A percentile compares a stretch with the other conserved stretches of the same genome.
These are phyloP conservation scores for Cebus imitator DNA, from an alignment of 2,113 vertebrate genomes.

Conservation along the genomic window DNA sequence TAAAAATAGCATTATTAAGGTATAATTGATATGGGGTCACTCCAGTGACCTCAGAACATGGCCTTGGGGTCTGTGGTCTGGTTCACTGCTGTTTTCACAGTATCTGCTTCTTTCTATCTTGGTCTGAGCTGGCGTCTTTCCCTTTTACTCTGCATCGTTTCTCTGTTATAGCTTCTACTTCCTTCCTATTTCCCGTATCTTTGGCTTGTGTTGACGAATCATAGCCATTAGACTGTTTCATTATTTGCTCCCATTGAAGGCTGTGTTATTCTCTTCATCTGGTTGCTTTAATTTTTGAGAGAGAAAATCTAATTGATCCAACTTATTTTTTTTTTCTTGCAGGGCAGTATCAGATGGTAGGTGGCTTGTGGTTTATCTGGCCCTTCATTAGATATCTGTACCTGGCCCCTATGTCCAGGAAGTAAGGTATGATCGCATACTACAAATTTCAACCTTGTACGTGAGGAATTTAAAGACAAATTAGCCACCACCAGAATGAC, in stretches of 20 bases:
- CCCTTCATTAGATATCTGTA: background rate
- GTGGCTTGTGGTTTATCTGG: background rate
- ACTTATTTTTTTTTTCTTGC: background rate
- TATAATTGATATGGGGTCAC: background rate
- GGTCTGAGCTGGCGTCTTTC: background rate
- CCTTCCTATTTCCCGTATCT: background rate
- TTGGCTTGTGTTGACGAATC: background rate
- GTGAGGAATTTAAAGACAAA: background rate
- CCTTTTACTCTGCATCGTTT: background rate
- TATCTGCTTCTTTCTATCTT: background rate
- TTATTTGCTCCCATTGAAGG: background rate
- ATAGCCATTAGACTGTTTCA: background rate
- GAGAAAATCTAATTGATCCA: background rate
- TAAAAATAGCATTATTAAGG: too few species aligned
- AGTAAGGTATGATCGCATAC: background rate
- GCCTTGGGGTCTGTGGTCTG: background rate
- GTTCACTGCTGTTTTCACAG: background rate
- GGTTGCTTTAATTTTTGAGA: slow-evolving; percentile 23
- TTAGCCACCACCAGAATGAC: background rate
- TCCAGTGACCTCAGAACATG: background rate
- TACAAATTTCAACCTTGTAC: background rate
- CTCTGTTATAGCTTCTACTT: background rate
- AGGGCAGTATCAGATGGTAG: background rate
- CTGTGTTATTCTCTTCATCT: background rate
- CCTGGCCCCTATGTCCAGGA: background rate